Evolutionary conservation across 2,113 vertebrate genomes (phyloP).

Genomic region (Recurvirostra avosetta): DNA sequence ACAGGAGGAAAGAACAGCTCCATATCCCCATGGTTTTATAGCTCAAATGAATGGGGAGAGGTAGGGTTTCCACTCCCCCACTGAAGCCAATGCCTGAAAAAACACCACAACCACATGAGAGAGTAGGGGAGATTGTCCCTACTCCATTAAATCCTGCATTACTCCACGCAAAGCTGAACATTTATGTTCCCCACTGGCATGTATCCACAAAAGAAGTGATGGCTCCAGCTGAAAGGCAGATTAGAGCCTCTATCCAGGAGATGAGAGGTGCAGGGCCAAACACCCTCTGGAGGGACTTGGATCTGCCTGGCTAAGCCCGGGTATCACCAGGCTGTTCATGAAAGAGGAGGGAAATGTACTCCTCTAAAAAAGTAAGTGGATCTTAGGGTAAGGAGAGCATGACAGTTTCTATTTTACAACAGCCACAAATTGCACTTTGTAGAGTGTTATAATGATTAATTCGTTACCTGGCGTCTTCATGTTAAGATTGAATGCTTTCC

Average conservation of each 20-base stretch:
- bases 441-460: neutral
- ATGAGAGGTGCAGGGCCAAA: neutral
- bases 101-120: neutral
- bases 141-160: neutral
- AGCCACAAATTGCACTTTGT: neutral
- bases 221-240: neutral
- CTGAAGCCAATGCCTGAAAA: neutral
- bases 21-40: neutral
- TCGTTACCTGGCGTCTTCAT: neutral
- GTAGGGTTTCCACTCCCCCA: neutral
- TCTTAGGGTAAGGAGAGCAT: neutral
- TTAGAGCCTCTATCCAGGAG: neutral
- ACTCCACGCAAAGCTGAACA: neutral
- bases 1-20: neutral
- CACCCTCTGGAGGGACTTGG: neutral
- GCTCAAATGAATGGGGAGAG: neutral
- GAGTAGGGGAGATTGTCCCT: neutral
- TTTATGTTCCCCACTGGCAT: neutral
- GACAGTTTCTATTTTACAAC: neutral
- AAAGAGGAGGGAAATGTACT: neutral
- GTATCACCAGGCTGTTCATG: neutral
- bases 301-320: neutral
- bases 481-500: neutral
- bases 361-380: neutral
- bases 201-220: neutral